A percentile compares a stretch with the other conserved stretches of the same genome.
phyloP scores from a whole-genome alignment of 92 coral and sea anemone species.

The Bergia sp. region DNA sequence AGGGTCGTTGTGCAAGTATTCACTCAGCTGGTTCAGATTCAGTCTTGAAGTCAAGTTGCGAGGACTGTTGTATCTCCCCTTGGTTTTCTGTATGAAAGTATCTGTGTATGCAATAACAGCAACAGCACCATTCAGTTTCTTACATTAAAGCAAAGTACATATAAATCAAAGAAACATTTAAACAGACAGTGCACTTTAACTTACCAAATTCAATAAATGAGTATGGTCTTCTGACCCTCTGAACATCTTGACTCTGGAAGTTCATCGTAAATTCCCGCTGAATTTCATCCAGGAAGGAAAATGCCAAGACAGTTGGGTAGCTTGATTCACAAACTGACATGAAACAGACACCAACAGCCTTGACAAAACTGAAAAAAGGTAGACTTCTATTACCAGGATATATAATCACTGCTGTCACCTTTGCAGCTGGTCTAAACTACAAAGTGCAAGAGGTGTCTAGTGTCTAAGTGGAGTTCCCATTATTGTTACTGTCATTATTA shows the following conservation, averaged over 20 bases:
- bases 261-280: slow-evolving; percentile 87
- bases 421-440: too few relatives aligned
- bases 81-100: slow-evolving; percentile 93
- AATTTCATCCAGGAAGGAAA: slow-evolving; percentile 88
- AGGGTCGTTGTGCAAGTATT: slow-evolving; percentile 87
- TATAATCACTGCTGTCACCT: neutral
- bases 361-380: slow-evolving; percentile 77
- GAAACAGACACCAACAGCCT: slow-evolving; percentile 88
- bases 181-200: neutral
- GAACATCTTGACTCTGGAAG: slow-evolving; percentile 88
- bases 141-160: too few relatives aligned
- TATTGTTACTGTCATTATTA: too few relatives aligned
- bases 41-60: slow-evolving; percentile 87
- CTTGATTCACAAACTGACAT: slow-evolving; percentile 87
- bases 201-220: slow-evolving; percentile 96
- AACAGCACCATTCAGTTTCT: too few relatives aligned
- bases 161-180: neutral
- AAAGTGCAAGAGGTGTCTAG: too few relatives aligned
- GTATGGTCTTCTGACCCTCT: slow-evolving; percentile 91
- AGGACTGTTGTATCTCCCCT: slow-evolving; percentile 93
- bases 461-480: too few relatives aligned
- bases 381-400: neutral
- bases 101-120: slow-evolving; percentile 52
- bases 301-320: slow-evolving; percentile 93
- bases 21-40: slow-evolving; percentile 89